Evolutionary conservation across 2,113 vertebrate genomes (phyloP).

Genomic region (Mustelus asterias): DNA sequence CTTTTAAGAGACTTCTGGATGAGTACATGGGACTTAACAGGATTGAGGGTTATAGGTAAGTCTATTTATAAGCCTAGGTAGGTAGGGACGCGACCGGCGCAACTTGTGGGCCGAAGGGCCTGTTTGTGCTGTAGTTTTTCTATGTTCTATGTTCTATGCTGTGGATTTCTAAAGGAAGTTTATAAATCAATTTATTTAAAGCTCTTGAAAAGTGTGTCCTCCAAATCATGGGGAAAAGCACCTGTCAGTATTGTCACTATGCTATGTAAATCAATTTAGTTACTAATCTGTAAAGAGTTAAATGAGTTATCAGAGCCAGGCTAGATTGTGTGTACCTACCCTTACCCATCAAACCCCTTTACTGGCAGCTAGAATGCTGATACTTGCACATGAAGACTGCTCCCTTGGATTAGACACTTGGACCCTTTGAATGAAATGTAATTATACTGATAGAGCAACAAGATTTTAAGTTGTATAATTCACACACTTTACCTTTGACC

Average conservation of each 20-base stretch:
- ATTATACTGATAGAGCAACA: not conserved
- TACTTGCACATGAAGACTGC: not conserved
- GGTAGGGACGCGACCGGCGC: too few relatives aligned
- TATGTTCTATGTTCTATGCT: too few relatives aligned
- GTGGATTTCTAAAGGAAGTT: too few relatives aligned
- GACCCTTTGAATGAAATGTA: too few relatives aligned
- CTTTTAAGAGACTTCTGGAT: too few relatives aligned
- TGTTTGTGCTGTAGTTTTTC: too few relatives aligned
- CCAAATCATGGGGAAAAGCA: not conserved
- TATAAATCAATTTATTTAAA: too few relatives aligned
- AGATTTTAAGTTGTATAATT: not conserved
- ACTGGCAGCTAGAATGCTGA: not conserved
- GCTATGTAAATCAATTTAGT: not conserved
- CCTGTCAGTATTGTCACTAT: not conserved
- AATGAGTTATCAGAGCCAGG: not conserved
- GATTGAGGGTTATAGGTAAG: too few relatives aligned
- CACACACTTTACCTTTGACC: not conserved
- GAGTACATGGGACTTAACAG: too few relatives aligned
- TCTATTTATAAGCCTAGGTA: too few relatives aligned
- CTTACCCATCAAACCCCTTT: not conserved
- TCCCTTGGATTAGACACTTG: too few relatives aligned
- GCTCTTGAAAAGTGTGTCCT: not conserved
- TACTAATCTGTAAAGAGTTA: not conserved
- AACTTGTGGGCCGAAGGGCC: too few relatives aligned
- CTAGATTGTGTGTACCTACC: not conserved